Percentiles rank a stretch among this genome's conserved stretches.
Evolutionary conservation across 2,888 invertebrate species (phyloP).

Genomic region (Hypsopygia costalis): DNA sequence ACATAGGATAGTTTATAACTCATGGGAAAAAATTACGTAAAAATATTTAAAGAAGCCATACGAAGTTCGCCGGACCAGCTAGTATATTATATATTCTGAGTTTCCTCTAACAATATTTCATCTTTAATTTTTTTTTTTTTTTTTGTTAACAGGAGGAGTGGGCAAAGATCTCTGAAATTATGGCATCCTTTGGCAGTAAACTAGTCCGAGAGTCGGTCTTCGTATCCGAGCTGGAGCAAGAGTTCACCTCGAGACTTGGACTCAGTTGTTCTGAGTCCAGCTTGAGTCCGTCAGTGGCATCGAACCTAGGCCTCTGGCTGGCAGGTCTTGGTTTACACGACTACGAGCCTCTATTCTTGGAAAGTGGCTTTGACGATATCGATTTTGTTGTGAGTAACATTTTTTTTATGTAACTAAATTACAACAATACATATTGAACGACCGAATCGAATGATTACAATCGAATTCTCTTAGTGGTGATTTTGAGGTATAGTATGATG

Average conservation of each 20-base stretch:
- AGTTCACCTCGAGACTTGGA: slow-evolving; percentile 87
- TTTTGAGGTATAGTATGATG: no score
- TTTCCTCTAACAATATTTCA: no score
- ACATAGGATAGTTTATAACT: no score
- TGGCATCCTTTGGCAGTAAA: slow-evolving; percentile 95
- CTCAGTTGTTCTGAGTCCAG: slow-evolving; percentile 79
- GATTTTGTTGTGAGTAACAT: slow-evolving; percentile 91
- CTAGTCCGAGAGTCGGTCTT: slow-evolving; percentile 89
- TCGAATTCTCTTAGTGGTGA: no score
- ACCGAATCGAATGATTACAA: no score
- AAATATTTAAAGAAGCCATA: no score
- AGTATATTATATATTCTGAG: no score
- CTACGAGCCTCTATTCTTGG: slow-evolving; percentile 90
- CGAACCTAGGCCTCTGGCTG: slow-evolving; percentile 89
- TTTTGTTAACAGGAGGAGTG: slow-evolving; percentile 89
- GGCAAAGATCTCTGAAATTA: slow-evolving; percentile 97
- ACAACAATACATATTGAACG: no score
- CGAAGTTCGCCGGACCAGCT: no score
- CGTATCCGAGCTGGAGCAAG: slow-evolving; percentile 88
- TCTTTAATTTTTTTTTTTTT: no score
- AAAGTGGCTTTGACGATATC: slow-evolving; percentile 94
- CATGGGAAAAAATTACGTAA: no score
- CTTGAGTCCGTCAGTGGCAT: slow-evolving; percentile 81
- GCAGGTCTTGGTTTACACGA: slow-evolving; percentile 88
- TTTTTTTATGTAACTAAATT: no score